A percentile compares a stretch with the other conserved stretches of the same genome.
Evolutionary conservation across 1,140 invertebrate genomes (phyloP).

Genomic region (Gryllus bimaculatus): DNA sequence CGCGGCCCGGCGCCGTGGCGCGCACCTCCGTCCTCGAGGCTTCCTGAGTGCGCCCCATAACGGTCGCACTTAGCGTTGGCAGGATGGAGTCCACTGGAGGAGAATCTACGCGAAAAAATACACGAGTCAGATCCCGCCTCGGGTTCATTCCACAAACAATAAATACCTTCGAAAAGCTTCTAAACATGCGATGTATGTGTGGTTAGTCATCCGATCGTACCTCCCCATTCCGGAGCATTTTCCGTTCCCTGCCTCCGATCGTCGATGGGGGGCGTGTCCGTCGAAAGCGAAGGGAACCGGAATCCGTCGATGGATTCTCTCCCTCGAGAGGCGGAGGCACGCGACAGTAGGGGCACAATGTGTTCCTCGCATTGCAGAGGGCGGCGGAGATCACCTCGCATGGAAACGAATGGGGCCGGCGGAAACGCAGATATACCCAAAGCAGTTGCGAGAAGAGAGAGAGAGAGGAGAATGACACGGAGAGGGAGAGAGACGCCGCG

Average conservation of each 20-base stretch:
- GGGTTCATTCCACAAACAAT: too few species aligned
- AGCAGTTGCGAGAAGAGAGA: too few species aligned
- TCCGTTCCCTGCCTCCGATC: neutral
- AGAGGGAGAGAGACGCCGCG: too few species aligned
- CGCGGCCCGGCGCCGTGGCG: neutral
- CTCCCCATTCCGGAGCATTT: neutral
- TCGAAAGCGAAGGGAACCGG: neutral
- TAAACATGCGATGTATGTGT: neutral
- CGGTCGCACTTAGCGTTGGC: conserved; percentile 8
- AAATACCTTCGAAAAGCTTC: neutral
- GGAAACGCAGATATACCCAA: too few species aligned
- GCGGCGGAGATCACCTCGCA: too few species aligned
- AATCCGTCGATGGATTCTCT: too few species aligned
- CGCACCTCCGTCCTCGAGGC: conserved; percentile 14
- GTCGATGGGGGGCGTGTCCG: neutral
- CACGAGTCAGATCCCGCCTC: neutral
- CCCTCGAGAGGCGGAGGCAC: too few species aligned
- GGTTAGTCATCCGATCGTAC: neutral
- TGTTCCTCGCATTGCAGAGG: too few species aligned
- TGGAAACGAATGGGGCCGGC: too few species aligned
- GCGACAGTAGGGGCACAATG: too few species aligned
- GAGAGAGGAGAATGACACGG: too few species aligned
- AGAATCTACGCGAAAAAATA: conserved; percentile 10
- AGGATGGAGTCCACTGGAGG: conserved; percentile 6
- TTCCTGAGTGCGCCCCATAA: conserved; percentile 16